Evolutionary conservation across 1,140 invertebrate species (phyloP).

Genomic region (Elymnias hypermnestra): DNA sequence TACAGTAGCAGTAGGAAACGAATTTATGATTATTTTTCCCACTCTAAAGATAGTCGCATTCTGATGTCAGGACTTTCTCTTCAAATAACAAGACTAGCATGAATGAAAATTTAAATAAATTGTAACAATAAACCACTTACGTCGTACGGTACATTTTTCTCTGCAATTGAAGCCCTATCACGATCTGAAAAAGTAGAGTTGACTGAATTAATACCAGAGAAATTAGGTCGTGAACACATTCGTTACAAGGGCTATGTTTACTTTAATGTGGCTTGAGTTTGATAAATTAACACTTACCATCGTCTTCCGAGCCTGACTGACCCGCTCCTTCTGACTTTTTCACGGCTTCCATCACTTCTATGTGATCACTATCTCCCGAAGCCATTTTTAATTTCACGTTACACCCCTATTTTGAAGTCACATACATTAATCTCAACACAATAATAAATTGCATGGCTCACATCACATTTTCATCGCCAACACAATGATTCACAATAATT

Average conservation of each 20-base stretch:
- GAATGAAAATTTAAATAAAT: slow-evolving; percentile 40
- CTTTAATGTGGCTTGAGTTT: neutral
- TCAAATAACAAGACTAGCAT: slow-evolving; percentile 10
- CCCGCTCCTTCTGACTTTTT: slow-evolving; percentile 54
- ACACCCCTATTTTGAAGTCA: slow-evolving; percentile 68
- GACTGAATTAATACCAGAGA: slow-evolving; percentile 30
- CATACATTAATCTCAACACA: slow-evolving; percentile 46
- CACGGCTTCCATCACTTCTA: slow-evolving; percentile 66
- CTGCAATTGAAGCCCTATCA: slow-evolving; percentile 56
- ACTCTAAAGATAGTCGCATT: neutral
- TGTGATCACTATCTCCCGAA: slow-evolving; percentile 78
- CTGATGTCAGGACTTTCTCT: slow-evolving; percentile 37
- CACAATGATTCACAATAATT: slow-evolving; percentile 70
- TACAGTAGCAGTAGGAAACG: too few relatives aligned
- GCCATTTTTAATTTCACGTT: slow-evolving; percentile 78
- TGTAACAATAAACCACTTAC: slow-evolving; percentile 44
- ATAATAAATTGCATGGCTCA: slow-evolving; percentile 65
- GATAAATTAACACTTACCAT: slow-evolving; percentile 41
- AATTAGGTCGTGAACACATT: slow-evolving; percentile 33
- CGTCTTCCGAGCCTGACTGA: slow-evolving; percentile 53
- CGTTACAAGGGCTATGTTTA: neutral
- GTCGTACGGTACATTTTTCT: slow-evolving; percentile 69
- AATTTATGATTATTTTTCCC: slow-evolving; percentile 1
- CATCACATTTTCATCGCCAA: slow-evolving; percentile 59
- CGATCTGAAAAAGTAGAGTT: slow-evolving; percentile 61